Evolutionary conservation across 1,140 invertebrate species (phyloP).

Genomic region (Pentalonia nigronervosa): DNA sequence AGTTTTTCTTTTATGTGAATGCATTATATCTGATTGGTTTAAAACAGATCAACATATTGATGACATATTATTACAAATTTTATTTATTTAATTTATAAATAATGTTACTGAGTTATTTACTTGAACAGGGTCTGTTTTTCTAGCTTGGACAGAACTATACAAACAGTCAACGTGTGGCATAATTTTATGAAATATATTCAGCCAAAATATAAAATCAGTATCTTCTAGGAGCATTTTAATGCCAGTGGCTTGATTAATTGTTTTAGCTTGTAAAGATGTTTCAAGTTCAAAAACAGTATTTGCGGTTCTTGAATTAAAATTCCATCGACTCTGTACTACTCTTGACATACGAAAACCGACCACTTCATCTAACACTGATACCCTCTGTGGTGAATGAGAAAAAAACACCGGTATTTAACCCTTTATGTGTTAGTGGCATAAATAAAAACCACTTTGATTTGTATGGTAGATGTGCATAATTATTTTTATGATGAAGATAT

Average conservation of each 20-base stretch:
- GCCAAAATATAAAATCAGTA: conserved; percentile 27
- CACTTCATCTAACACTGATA: conserved; percentile 29
- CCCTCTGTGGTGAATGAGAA: conserved; percentile 49
- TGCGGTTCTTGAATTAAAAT: neutral
- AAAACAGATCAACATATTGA: neutral
- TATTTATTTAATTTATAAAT: conserved; percentile 19
- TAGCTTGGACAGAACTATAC: conserved; percentile 27
- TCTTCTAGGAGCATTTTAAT: conserved; percentile 27
- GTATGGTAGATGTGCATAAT: too few relatives aligned
- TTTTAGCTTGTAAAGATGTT: neutral
- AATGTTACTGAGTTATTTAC: neutral
- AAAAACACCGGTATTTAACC: too few relatives aligned
- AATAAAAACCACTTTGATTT: neutral
- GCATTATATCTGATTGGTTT: neutral
- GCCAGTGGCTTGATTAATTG: conserved; percentile 28
- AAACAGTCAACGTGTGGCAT: conserved; percentile 14
- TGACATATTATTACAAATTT: conserved; percentile 26
- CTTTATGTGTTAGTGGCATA: neutral
- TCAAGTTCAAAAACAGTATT: neutral
- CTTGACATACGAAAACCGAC: neutral
- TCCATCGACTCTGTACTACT: neutral
- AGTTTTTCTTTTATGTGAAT: conserved; percentile 22
- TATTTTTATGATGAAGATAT: too few relatives aligned
- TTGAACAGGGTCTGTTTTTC: neutral
- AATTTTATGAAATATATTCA: conserved; percentile 38